Evolutionary conservation across 2,113 vertebrate genomes (phyloP).

Genomic region (Noctilio leporinus): DNA sequence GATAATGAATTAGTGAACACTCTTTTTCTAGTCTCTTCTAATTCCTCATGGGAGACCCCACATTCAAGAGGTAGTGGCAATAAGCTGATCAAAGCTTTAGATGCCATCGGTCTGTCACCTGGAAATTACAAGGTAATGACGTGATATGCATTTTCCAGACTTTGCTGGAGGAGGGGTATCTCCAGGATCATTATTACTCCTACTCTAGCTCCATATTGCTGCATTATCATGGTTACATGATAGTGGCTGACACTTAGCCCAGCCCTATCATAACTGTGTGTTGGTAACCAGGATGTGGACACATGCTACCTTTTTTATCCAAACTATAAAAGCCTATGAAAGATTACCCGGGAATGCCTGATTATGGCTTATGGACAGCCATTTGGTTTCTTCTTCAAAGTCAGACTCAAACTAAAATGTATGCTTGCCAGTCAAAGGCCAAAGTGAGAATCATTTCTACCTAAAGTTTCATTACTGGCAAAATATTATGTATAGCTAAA

Average conservation of each 20-base stretch:
- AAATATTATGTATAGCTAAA: neutral
- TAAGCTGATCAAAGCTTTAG: neutral
- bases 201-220: neutral
- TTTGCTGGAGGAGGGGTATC: neutral
- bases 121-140: neutral
- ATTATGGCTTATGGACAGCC: neutral
- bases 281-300: neutral
- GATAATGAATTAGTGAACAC: neutral
- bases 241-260: neutral
- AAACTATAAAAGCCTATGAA: neutral
- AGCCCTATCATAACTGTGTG: neutral
- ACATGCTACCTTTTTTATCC: neutral
- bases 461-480: neutral
- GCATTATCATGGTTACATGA: neutral
- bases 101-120: accelerated
- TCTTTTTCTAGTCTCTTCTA: neutral
- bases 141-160: neutral
- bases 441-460: neutral
- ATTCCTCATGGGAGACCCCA: neutral
- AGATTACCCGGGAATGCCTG: neutral
- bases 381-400: neutral
- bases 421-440: neutral
- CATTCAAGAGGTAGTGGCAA: neutral
- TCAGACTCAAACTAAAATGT: neutral
- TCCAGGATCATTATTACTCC: neutral